These are phyloP conservation scores for Limenitis camilla DNA, from an alignment of 2,888 invertebrate species.

Conservation along the genomic window DNA sequence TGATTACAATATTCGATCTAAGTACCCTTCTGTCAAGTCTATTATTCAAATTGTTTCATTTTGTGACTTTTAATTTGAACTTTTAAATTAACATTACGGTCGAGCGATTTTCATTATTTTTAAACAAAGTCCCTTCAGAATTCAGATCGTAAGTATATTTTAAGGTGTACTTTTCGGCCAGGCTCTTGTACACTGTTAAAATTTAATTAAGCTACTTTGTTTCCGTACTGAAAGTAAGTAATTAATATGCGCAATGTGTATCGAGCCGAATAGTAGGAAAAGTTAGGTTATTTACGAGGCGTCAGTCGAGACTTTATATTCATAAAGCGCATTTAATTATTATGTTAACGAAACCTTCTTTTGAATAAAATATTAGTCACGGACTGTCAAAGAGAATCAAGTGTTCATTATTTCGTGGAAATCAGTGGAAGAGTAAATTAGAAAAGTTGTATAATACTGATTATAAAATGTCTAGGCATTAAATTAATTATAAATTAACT, in stretches of 20 bases:
- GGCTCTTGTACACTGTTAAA: conserved; percentile 15
- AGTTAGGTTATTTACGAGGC: conserved; percentile 62
- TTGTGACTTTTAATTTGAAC: conserved; percentile 6
- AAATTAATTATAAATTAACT: too few relatives aligned
- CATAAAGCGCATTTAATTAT: conserved; percentile 72
- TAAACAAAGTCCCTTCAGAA: conserved; percentile 1
- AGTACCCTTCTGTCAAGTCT: neutral
- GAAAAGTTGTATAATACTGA: conserved; percentile 37
- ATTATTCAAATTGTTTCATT: conserved; percentile 6
- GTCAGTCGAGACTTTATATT: conserved; percentile 68
- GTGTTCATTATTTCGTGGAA: conserved; percentile 46
- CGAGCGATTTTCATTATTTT: conserved; percentile 5
- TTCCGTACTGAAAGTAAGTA: conserved; percentile 20
- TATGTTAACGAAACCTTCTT: conserved; percentile 70
- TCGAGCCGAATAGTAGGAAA: conserved; percentile 62
- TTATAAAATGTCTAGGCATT: conserved; percentile 22
- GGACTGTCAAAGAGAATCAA: conserved; percentile 64
- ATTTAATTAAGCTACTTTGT: conserved; percentile 24
- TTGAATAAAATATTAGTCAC: conserved; percentile 70
- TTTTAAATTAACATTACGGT: conserved; percentile 5
- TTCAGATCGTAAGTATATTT: neutral
- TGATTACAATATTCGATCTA: neutral
- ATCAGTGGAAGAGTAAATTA: conserved; percentile 31
- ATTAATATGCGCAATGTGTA: conserved; percentile 68
- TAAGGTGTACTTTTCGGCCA: conserved; percentile 8